These are phyloP conservation scores for Noturus placidus DNA, from an alignment of 2,113 vertebrate genomes.

Conservation along the genomic window DNA sequence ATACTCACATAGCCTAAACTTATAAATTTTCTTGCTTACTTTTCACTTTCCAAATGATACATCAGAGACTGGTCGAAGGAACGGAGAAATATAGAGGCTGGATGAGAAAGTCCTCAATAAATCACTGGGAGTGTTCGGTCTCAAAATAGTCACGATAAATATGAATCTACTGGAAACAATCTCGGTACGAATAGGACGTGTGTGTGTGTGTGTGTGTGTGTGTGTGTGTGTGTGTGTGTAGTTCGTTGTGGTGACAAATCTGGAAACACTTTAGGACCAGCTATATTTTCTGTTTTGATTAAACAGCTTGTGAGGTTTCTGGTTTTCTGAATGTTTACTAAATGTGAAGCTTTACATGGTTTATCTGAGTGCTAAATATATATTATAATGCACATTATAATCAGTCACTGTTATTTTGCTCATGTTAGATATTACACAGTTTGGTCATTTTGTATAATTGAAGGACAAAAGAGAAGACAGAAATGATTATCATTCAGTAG, in stretches of 20 bases:
- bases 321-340: conserved; percentile 71
- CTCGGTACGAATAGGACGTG: conserved; percentile 68
- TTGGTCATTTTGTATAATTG: not conserved
- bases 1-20: conserved; percentile 8
- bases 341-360: conserved; percentile 39
- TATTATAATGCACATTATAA: conserved; percentile 58
- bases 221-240: conserved; percentile 41
- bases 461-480: not conserved
- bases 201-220: conserved; percentile 37
- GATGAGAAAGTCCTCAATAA: conserved; percentile 66
- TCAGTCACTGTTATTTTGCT: not conserved
- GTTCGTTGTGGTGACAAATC: conserved; percentile 69
- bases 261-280: conserved; percentile 76
- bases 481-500: not conserved
- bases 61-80: conserved; percentile 24
- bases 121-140: conserved; percentile 69
- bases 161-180: conserved; percentile 75
- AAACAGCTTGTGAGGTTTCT: conserved; percentile 72
- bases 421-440: not conserved
- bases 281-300: conserved; percentile 71
- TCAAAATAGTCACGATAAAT: conserved; percentile 75
- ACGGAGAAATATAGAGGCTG: not conserved
- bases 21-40: conserved; percentile 27
- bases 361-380: conserved; percentile 52
- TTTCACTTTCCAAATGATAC: conserved; percentile 34